These are phyloP conservation scores for Caenorhabditis sp. DNA, from an alignment of 2,888 invertebrate genomes.

Conservation along the genomic window DNA sequence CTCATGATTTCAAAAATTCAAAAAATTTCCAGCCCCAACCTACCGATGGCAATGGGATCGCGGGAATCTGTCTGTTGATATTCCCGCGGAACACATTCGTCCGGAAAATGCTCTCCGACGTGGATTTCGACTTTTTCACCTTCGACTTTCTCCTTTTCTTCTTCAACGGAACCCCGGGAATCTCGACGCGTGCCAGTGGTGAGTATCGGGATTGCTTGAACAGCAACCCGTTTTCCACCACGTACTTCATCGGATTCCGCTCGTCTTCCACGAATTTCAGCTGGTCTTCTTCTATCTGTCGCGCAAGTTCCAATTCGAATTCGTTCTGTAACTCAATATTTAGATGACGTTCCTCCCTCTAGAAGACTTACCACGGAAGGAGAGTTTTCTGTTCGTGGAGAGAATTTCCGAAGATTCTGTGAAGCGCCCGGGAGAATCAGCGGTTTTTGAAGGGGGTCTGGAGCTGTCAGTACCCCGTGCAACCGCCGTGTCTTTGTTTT, in stretches of 20 bases:
- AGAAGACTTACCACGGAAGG: slow-evolving; percentile 17
- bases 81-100: slow-evolving; percentile 60
- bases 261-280: slow-evolving; percentile 63
- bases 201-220: slow-evolving; percentile 54
- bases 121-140: slow-evolving; percentile 26
- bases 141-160: slow-evolving; percentile 27
- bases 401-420: background rate
- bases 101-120: slow-evolving; percentile 13
- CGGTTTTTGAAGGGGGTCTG: slow-evolving; percentile 29
- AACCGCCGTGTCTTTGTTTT: slow-evolving; percentile 21
- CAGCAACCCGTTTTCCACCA: slow-evolving; percentile 55
- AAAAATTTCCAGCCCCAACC: slow-evolving; percentile 2
- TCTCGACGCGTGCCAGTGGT: slow-evolving; percentile 52
- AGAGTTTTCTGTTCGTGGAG: background rate
- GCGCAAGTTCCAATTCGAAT: slow-evolving; percentile 51
- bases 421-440: slow-evolving; percentile 11
- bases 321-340: slow-evolving; percentile 38
- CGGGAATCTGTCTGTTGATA: slow-evolving; percentile 56
- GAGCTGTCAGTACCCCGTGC: slow-evolving; percentile 41
- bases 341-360: no score
- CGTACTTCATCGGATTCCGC: slow-evolving; percentile 62
- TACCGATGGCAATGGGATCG: slow-evolving; percentile 50
- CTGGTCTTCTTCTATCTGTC: slow-evolving; percentile 61
- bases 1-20: no score
- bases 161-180: slow-evolving; percentile 22